Percentiles rank a stretch among this genome's conserved stretches.
These are phyloP conservation scores for Hylaea fasciaria DNA, from an alignment of 2,888 invertebrate species.

Conservation along the genomic window DNA sequence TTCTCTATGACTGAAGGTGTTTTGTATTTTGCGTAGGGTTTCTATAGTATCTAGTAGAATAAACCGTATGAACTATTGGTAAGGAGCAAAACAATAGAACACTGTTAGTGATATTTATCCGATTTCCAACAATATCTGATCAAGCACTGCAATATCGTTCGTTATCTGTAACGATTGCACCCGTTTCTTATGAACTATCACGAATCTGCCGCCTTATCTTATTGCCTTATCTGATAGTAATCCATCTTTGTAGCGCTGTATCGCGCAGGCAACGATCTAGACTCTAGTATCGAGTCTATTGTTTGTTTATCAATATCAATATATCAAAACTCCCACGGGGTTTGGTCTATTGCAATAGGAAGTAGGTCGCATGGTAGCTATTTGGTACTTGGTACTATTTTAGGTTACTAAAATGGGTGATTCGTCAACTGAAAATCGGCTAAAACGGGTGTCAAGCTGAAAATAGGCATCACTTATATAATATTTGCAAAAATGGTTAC, in stretches of 20 bases:
- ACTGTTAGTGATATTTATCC: constrained; percentile 29
- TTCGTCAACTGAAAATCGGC: no score
- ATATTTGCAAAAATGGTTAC: no score
- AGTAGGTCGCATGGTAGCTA: not conserved
- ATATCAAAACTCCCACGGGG: constrained; percentile 20
- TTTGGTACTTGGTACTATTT: no score
- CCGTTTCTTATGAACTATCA: constrained; percentile 43
- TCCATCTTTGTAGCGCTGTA: constrained; percentile 28
- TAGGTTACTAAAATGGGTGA: no score
- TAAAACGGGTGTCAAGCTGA: no score
- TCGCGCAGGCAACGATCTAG: constrained; percentile 18
- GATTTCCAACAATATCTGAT: constrained; percentile 25
- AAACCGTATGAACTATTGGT: not conserved
- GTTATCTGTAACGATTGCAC: constrained; percentile 26
- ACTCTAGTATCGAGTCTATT: constrained; percentile 18
- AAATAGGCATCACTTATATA: no score
- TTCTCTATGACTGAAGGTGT: no score
- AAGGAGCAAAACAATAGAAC: constrained; percentile 37
- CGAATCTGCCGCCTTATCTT: constrained; percentile 25
- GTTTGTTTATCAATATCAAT: constrained; percentile 22
- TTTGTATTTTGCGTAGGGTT: no score
- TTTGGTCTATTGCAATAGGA: constrained; percentile 8
- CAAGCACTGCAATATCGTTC: constrained; percentile 14
- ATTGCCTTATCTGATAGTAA: constrained; percentile 30
- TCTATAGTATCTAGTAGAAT: no score